These are phyloP conservation scores for Conops quadrifasciatus DNA, from an alignment of 2,888 invertebrate genomes.

Conservation along the genomic window DNA sequence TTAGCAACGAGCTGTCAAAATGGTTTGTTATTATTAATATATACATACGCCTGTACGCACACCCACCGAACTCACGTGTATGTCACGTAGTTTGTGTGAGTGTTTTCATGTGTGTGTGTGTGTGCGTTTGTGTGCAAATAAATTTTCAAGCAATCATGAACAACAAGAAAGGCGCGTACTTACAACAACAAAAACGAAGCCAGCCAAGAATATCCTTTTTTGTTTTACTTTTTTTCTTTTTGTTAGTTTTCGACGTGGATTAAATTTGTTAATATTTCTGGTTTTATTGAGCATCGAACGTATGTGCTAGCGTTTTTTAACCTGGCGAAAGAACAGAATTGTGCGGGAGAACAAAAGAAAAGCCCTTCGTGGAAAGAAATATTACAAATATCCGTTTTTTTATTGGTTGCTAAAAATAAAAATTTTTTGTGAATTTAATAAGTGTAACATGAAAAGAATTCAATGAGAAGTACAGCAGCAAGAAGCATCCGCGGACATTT, in stretches of 20 bases:
- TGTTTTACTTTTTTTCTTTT: slow-evolving; percentile 26
- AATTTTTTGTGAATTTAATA: too few species aligned
- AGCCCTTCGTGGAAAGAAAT: slow-evolving; percentile 8
- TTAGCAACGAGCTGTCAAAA: slow-evolving; percentile 32
- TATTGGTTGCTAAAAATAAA: neutral
- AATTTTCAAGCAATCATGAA: slow-evolving; percentile 10
- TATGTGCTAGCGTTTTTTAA: slow-evolving; percentile 6
- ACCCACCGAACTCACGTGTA: neutral
- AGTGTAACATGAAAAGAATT: too few species aligned
- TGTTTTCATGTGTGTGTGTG: neutral
- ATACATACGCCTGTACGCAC: too few species aligned
- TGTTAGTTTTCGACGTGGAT: slow-evolving; percentile 17
- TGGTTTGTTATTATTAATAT: slow-evolving; percentile 19
- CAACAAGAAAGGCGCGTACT: neutral
- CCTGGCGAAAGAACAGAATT: neutral
- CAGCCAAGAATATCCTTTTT: slow-evolving; percentile 31
- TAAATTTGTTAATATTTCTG: slow-evolving; percentile 31
- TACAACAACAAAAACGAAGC: slow-evolving; percentile 28
- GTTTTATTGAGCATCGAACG: slow-evolving; percentile 23
- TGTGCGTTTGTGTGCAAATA: slow-evolving; percentile 11
- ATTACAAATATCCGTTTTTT: neutral
- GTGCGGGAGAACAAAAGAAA: neutral
- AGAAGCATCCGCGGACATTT: too few species aligned
- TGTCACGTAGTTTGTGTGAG: too few species aligned
- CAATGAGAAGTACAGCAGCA: too few species aligned